Evolutionary conservation across 2,797 vertebrate genomes (phyloP), one percentile per base, ranked within the genome.

Genomic region (Salmo trutta): DNA sequence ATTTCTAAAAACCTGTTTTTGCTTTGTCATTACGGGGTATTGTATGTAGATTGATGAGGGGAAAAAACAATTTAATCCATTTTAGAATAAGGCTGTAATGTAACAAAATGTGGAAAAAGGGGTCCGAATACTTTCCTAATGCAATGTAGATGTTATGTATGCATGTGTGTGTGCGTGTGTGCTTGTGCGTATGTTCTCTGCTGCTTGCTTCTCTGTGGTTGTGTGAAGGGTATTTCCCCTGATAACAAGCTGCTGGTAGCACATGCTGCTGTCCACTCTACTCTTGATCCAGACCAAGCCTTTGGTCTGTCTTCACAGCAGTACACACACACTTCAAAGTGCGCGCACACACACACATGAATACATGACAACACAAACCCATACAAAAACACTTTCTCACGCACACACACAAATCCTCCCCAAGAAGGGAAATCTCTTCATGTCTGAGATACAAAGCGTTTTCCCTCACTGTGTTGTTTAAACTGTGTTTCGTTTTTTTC

Each of bases 191-290:
- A 47, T 77, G 31, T 36, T 66, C 4, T 41, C 53, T 54, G 71
- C 36, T 41, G 36, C 19, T 47, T 41, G 59, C 59, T 10, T 62
- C 64, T 54, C 15, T 3, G 21, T 31, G 54, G 56, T 5, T 59
- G 3, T 72, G 71, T 79, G 77, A 74, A 71, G 65, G 70, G 79
- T 71, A 85, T 87, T 81, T 83, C 71, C 76, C 75, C 59, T 74
- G 75, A 89, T 78, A 76, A 74, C 73, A 75, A 56, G 81, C 79
- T 69, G 73, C 75, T 79, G 72, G 75, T 74, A 82, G 76, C 77
- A 83, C 79, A 69, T 85, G 84, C 73, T 79, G 33, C 79, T 84
- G 77, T 83, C 81, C 67, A 71, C n/a, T 81, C 67, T 41, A 53
- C 73, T 85, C 74, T 77, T 54, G 17, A 67, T 84, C 77, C 75